These are phyloP conservation scores for Poeciliopsis paucimaculata DNA, from an alignment of 2,797 vertebrate species.

Conservation along the genomic window DNA sequence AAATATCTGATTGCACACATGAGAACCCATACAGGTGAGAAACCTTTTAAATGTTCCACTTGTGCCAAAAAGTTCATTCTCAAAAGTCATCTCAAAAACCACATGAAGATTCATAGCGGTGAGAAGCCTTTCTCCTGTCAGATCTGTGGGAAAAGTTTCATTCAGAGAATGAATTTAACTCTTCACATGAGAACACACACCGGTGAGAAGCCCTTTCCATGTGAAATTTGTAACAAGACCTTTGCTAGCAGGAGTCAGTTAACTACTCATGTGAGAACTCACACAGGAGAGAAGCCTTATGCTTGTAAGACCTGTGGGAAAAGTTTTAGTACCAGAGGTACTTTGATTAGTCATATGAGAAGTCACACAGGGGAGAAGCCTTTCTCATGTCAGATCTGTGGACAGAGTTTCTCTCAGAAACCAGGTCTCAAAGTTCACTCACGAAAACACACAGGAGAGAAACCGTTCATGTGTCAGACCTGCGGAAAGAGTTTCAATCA, in stretches of 20 bases:
- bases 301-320: slow-evolving; percentile 1
- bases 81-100: neutral
- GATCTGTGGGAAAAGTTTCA: neutral
- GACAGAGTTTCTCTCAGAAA: neutral
- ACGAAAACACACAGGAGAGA: slow-evolving; percentile 1
- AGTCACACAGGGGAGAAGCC: slow-evolving; percentile 2
- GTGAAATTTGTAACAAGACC: neutral
- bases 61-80: slow-evolving; percentile 3
- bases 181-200: slow-evolving; percentile 3
- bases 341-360: neutral
- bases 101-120: neutral
- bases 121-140: slow-evolving; percentile 1
- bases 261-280: neutral
- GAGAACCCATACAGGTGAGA: slow-evolving; percentile 2
- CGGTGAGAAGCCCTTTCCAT: neutral
- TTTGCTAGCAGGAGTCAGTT: neutral
- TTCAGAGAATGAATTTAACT: neutral
- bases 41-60: neutral
- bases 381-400: slow-evolving; percentile 8
- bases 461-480: neutral
- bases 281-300: slow-evolving; percentile 3
- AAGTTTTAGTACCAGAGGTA: neutral
- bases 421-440: slow-evolving; percentile 2
- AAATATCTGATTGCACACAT: neutral
- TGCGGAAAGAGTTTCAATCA: neutral